Base-by-base conservation (phyloP, 2,888 invertebrate species). In the Rotaria sp. region DNA sequence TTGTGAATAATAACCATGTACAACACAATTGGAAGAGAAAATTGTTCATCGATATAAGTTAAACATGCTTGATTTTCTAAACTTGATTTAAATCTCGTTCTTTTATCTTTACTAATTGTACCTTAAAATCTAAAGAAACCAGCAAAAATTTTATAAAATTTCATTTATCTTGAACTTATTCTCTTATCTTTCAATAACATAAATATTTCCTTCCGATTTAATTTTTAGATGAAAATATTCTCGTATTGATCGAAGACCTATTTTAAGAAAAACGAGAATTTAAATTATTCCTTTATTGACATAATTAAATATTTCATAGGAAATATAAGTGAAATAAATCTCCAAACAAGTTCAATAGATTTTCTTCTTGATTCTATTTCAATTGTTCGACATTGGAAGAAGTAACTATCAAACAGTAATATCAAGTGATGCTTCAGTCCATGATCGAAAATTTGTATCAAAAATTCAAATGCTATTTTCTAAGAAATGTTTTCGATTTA, bases 401-500 rank as follows among this genome's bases (percentile, higher is more conserved):
- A 91, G 87, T 87, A 92, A 87, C 92, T 91, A 92, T 10, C 86
- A 45, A 55, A 86, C 52, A 52, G 86, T 84, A 4, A 86, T 85
- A 67, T 86, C 86, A 41, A 86, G 38, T n/a, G 84, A 24, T 30
- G 86, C 26, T 85, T 86, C 84, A 18, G 75, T 55, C 86, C 86
- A 86, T 11, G 67, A 84, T n/a, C 74, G 35, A 74, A 35, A 21
- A 35, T 15, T 35, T n/a, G n/a, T n/a, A n/a, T n/a, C n/a, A n/a
- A n/a, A n/a, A n/a, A n/a, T n/a, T n/a, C n/a, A n/a, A n/a, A n/a
- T n/a, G n/a, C n/a, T n/a, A n/a, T n/a, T n/a, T n/a, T n/a, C n/a
- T n/a, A n/a, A n/a, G n/a, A n/a, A n/a, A 41, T 0, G 91, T 88
- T 26, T 92, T 91, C 87, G 94, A 93, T 89, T 94, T 93, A 74